phyloP scores from a whole-genome alignment of 2,113 vertebrate species.

The Osmerus mordax region DNA sequence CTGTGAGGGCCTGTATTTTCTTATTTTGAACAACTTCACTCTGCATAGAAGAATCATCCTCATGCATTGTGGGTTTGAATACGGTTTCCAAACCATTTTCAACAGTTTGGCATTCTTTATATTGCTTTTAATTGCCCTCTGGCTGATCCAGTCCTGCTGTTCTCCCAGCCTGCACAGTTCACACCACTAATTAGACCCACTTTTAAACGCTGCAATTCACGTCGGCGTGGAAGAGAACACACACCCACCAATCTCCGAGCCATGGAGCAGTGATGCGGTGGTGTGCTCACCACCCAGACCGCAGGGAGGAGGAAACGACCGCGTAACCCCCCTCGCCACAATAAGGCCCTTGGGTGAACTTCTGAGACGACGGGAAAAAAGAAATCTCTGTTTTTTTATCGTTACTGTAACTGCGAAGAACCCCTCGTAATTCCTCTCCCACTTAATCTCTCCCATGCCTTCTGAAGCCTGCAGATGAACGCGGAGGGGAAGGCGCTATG shows the following conservation, averaged over 20 bases:
- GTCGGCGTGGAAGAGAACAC: constrained; percentile 53
- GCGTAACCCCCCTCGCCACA: constrained; percentile 38
- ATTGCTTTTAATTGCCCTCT: constrained; percentile 58
- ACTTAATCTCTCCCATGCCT: constrained; percentile 10
- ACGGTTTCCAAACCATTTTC: constrained; percentile 40
- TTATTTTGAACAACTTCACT: too few species aligned
- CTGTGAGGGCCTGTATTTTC: too few species aligned
- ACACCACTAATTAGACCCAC: constrained; percentile 65
- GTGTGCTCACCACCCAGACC: constrained; percentile 43
- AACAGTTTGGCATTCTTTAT: constrained; percentile 34
- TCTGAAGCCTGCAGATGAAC: constrained; percentile 51
- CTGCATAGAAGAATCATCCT: neutral
- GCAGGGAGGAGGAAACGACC: constrained; percentile 14
- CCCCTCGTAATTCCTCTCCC: constrained; percentile 49
- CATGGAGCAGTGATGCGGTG: constrained; percentile 53
- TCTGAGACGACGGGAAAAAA: constrained; percentile 47
- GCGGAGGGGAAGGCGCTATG: constrained; percentile 5
- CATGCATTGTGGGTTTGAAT: constrained; percentile 29
- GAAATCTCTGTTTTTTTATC: constrained; percentile 60
- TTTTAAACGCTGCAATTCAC: constrained; percentile 52
- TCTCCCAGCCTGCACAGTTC: constrained; percentile 45
- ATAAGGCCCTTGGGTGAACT: constrained; percentile 59
- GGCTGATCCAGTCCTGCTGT: constrained; percentile 38
- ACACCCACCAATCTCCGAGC: neutral
- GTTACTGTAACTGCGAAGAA: constrained; percentile 49